These are phyloP conservation scores for Erinaceus europaeus DNA, from an alignment of 2,113 vertebrate genomes.

Conservation along the genomic window DNA sequence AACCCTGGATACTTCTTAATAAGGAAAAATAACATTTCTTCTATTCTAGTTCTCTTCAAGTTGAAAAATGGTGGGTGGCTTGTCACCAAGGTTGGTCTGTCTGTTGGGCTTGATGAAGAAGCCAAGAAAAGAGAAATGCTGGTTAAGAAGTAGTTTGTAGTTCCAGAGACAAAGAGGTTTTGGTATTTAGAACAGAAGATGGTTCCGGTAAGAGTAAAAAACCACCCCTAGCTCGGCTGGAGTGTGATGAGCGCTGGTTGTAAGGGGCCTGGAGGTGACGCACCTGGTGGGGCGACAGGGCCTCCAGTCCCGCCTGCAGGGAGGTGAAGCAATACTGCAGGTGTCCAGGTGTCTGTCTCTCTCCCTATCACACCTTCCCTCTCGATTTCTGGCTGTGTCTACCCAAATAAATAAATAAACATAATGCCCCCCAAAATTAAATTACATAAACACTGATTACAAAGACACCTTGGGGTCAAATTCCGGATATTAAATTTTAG, in stretches of 20 bases:
- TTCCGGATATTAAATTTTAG: slow-evolving; percentile 25
- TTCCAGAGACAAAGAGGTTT: background rate
- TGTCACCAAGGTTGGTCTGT: background rate
- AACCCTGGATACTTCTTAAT: background rate
- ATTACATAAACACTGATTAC: background rate
- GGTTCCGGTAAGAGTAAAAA: background rate
- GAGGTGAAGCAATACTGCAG: too few species aligned
- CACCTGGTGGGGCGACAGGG: too few species aligned
- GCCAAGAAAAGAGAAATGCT: background rate
- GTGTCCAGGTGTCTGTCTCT: too few species aligned
- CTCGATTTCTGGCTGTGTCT: too few species aligned
- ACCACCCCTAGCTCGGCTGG: too few species aligned
- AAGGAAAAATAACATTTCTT: background rate
- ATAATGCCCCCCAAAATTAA: too few species aligned
- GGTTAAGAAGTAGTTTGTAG: background rate
- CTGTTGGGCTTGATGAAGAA: background rate
- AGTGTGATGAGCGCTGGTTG: too few species aligned
- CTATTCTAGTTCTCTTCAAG: background rate
- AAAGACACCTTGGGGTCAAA: background rate
- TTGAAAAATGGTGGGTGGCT: background rate
- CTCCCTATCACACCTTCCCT: too few species aligned
- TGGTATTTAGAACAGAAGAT: background rate
- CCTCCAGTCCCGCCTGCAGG: too few species aligned
- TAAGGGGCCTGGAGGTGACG: too few species aligned
- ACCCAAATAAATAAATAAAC: too few species aligned